Base-by-base conservation (phyloP, 2,888 invertebrate species). In the Lasioglossum lativentre region DNA sequence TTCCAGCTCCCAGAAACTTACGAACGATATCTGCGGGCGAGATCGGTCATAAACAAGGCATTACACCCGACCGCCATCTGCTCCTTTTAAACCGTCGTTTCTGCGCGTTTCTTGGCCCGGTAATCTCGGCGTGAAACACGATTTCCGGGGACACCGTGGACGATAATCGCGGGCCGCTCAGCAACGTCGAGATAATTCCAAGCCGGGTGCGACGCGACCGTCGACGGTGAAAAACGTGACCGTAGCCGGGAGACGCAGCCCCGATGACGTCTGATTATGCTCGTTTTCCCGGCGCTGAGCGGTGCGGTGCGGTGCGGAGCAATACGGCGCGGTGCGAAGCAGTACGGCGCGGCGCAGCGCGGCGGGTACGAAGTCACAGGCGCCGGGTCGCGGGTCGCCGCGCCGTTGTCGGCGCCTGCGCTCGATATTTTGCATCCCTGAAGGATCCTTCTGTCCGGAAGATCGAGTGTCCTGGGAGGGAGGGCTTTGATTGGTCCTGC, bases 351-450 rank as follows among this genome's bases (percentile, higher is more conserved):
- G n/a, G n/a, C 19, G 63, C 47, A 19, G 8, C 34, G 19, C 30
- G n/a, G n/a, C 30, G 63, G 19, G 34, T 63, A 30, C 63, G 30
- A 30, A 63, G 63, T 30, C 63, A 30, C 30, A 30, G 63, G 30
- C 63, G 63, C 30, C 63, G 63, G 30, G 63, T 63, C 63, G 63
- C 68, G 68, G 42, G 66, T 19, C 14, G 42, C 75, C n/a, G n/a
- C 19, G 66, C n/a, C 27, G 30, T 14, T 63, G 66, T 40, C 45
- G 16, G 68, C 77, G 84, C 76, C 75, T 71, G 77, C 84, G 83
- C 71, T 42, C 71, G 68, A 73, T 73, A 88, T 86, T 90, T 88
- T 66, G 40, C 90, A 66, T 63, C 86, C 59, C 72, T 63, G 73
- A 82, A 83, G 85, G 68, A 78, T 74, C 70, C 81, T 89, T 83